phyloP scores from a whole-genome alignment of 1,140 invertebrate species.

The Dreissena rostriformis region DNA sequence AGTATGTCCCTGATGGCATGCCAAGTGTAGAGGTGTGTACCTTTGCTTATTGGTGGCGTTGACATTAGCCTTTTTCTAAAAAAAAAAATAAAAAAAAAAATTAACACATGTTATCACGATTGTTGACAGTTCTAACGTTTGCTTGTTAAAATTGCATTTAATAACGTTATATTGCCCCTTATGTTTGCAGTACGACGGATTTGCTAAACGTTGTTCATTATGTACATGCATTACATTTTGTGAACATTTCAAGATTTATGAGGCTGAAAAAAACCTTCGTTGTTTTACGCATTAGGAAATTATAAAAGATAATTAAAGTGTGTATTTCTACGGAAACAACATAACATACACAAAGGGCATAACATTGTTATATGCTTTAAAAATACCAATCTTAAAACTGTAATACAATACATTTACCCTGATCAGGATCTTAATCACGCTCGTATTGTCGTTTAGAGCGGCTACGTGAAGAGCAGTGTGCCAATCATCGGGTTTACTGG shows the following conservation, averaged over 20 bases:
- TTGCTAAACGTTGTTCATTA: too few species aligned
- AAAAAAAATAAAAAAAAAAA: neutral
- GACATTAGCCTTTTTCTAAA: neutral
- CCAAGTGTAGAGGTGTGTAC: conserved; percentile 46
- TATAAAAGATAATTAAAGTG: too few species aligned
- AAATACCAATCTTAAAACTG: too few species aligned
- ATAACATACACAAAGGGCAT: too few species aligned
- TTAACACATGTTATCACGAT: neutral
- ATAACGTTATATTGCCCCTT: neutral
- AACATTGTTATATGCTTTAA: too few species aligned
- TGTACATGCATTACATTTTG: neutral
- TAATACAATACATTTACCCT: conserved; percentile 6
- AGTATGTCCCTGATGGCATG: conserved; percentile 46
- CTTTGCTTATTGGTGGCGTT: neutral
- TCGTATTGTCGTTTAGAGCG: conserved; percentile 55
- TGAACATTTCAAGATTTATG: too few species aligned
- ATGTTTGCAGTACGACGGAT: neutral
- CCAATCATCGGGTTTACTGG: conserved; percentile 33
- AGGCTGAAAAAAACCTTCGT: too few species aligned
- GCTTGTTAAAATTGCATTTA: too few species aligned
- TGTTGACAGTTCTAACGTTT: too few species aligned
- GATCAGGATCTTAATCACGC: conserved; percentile 43
- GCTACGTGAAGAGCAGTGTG: conserved; percentile 58
- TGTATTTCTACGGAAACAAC: neutral
- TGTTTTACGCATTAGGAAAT: too few species aligned